Evolutionary conservation across 1,140 invertebrate genomes (phyloP), one percentile per base, ranked within the genome.

Genomic region (Drosophila tsacasi): DNA sequence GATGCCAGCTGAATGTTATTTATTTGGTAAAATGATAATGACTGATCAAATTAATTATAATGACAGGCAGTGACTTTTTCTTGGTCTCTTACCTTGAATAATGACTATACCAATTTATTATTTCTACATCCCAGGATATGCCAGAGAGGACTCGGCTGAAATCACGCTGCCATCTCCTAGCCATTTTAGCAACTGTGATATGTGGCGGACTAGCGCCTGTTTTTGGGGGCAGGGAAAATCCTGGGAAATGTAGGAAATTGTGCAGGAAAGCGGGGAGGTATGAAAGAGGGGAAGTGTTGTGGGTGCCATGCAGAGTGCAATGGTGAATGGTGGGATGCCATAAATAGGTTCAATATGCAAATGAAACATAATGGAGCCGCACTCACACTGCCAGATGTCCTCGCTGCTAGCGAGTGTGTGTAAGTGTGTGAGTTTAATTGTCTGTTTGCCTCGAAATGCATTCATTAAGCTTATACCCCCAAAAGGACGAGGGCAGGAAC

Each of bases 261-360:
- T 25, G 5, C 25, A 32, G 37, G 49, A 21, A n/a, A 0, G 42
- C 17, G 23, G 42, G 23, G 23, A 5, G 15, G 4, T 12, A 13
- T 13, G 12, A 12, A 5, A 47, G 15, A 12, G 37, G 17, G 15
- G 17, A 10, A 6, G n/a, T 8, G n/a, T 19, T n/a, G 17, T 10
- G 27, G 15, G 49, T 37, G 13, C 30, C 19, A 19, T 35, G 54
- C 12, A 9, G 63, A 62, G 73, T 75, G 60, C 74, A 32, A 66
- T 76, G n/a, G n/a, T n/a, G 75, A 76, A 60, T 69, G 74, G 69
- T 40, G 40, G 76, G 64, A 49, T 77, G 63, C 76, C 66, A 79
- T 79, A 79, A 79, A 79, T 79, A 79, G 76, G 76, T 79, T 79
- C 76, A 79, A 79, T 79, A 79, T 79, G 76, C 76, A 79, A 79